These are phyloP conservation scores for Blastobasis lacticolella DNA, from an alignment of 2,888 invertebrate species.

Conservation along the genomic window DNA sequence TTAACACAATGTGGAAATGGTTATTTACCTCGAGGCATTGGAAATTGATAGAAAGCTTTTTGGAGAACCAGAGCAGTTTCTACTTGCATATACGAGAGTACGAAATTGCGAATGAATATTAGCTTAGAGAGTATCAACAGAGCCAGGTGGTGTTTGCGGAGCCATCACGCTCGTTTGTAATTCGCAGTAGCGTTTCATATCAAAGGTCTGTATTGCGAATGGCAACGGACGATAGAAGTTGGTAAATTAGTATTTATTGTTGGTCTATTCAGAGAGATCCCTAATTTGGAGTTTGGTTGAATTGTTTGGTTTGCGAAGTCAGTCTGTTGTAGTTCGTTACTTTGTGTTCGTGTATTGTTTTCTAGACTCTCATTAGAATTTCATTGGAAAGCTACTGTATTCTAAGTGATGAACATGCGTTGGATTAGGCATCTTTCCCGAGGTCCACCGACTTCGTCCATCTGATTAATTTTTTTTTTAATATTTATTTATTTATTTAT, in stretches of 20 bases:
- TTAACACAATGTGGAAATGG: too few species aligned
- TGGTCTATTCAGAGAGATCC: not conserved
- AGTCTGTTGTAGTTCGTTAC: not conserved
- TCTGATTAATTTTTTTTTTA: not conserved
- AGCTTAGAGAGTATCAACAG: not conserved
- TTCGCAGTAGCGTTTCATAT: not conserved
- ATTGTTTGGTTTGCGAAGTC: slow-evolving; percentile 8
- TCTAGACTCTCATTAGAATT: not conserved
- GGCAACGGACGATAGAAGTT: slow-evolving; percentile 1
- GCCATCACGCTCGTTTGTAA: not conserved
- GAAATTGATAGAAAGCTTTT: not conserved
- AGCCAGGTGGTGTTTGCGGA: not conserved
- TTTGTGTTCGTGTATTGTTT: not conserved
- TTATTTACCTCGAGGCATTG: not conserved
- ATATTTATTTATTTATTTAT: too few species aligned
- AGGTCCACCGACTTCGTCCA: not conserved
- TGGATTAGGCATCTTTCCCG: too few species aligned
- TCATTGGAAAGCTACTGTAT: not conserved
- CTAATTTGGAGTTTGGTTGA: too few species aligned
- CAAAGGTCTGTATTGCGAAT: slow-evolving; percentile 1
- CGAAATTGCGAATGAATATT: not conserved
- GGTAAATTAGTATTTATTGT: slow-evolving; percentile 9
- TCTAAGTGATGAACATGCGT: not conserved
- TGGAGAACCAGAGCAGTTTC: not conserved
- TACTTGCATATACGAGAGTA: not conserved